These are phyloP conservation scores for Myiozetetes cayanensis DNA, from an alignment of 2,113 vertebrate species.

Conservation along the genomic window DNA sequence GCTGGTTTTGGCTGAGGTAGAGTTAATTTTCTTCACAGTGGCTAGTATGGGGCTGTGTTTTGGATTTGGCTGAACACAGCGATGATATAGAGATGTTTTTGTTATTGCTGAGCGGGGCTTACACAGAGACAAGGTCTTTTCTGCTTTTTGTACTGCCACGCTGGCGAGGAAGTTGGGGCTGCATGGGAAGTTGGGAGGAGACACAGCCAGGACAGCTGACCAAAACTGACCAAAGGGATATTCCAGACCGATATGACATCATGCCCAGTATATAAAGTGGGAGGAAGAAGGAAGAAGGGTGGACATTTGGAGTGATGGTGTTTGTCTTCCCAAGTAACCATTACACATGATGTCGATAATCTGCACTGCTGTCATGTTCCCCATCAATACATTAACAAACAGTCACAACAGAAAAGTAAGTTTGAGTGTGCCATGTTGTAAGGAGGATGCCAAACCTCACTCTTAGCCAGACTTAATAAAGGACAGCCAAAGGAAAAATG, in stretches of 20 bases:
- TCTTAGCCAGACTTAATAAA: background rate
- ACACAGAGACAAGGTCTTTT: background rate
- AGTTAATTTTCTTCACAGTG: background rate
- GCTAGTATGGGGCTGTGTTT: background rate
- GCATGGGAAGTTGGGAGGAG: background rate
- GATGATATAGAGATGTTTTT: background rate
- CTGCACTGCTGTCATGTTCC: background rate
- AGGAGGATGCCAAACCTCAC: background rate
- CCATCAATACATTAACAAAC: background rate
- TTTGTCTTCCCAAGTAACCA: background rate
- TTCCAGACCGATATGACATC: background rate
- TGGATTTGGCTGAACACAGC: background rate
- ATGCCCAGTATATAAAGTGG: background rate
- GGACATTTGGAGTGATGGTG: background rate
- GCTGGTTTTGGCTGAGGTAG: background rate
- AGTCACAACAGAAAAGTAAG: constrained; percentile 1
- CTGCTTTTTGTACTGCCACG: fast-evolving
- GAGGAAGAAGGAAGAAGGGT: background rate
- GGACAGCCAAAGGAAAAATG: background rate
- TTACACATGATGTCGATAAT: background rate
- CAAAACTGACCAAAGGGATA: background rate
- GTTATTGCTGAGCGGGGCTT: background rate
- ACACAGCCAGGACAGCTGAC: background rate
- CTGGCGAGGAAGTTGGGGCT: background rate
- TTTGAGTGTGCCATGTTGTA: background rate